A percentile compares a stretch with the other conserved stretches of the same genome.
These are phyloP conservation scores for Gnathonemus longibarbis DNA, from an alignment of 2,113 vertebrate genomes.

Conservation along the genomic window DNA sequence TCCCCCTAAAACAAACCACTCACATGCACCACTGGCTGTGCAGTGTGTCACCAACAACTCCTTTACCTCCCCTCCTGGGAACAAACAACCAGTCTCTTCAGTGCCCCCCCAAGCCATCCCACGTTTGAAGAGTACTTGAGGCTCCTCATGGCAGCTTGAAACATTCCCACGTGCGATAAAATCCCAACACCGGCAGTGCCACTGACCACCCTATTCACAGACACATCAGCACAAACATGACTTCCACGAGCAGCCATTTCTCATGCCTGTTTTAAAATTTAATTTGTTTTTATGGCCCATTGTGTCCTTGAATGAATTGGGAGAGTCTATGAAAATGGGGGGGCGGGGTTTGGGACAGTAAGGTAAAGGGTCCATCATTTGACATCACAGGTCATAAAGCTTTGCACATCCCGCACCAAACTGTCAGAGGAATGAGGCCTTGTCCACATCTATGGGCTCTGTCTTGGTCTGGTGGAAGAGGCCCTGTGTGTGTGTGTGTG, in stretches of 20 bases:
- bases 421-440: background rate
- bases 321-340: background rate
- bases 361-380: background rate
- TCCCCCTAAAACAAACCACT: background rate
- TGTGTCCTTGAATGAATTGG: background rate
- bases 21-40: background rate
- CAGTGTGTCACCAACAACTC: slow-evolving; percentile 35
- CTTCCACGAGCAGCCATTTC: background rate
- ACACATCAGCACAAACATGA: background rate
- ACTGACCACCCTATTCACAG: background rate
- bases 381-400: background rate
- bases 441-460: background rate
- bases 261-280: background rate
- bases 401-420: background rate
- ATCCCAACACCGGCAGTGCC: background rate
- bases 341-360: background rate
- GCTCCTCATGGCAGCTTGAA: slow-evolving; percentile 39
- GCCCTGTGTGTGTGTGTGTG: background rate
- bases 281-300: background rate
- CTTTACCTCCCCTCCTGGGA: slow-evolving; percentile 38
- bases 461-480: background rate
- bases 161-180: slow-evolving; percentile 51
- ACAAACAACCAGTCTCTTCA: slow-evolving; percentile 30
- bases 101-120: slow-evolving; percentile 34
- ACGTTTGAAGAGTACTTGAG: slow-evolving; percentile 52